Base-by-base conservation (phyloP, 2,888 invertebrate species). In the Beris chalybata region DNA sequence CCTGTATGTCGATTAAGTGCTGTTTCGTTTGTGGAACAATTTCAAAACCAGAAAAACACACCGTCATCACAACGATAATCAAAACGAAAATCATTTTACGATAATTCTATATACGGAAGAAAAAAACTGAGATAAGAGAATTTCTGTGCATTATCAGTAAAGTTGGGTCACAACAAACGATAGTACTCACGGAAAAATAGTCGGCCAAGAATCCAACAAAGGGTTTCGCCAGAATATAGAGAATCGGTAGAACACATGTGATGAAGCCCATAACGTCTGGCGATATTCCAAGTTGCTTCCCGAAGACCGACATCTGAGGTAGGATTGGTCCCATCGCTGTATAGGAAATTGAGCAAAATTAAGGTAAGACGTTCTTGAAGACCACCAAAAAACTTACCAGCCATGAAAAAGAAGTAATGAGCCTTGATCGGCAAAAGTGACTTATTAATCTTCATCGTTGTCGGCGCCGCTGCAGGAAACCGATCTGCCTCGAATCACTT, bases 331-430 rank as follows among this genome's bases (percentile, higher is more conserved):
- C 92, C 81, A 92, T 85, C 0, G 91, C 92, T 92, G 80, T 59
- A 81, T 82, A 72, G 31, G 53, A 56, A 65, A 45, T 29, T 32
- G 43, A 56, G 29, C 12, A n/a, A 44, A 13, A 1, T 30, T 4
- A 9, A 30, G 12, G 2, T 30, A 29, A 54, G 30, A 29, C 2
- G 13, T n/a, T 50, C 9, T 13, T 13, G 50, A 22, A 22, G 15
- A 50, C 2, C n/a, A n/a, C 4, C 13, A 3, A 50, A 50, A 50
- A 55, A 82, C 86, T 87, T 82, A 92, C 93, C 91, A 71, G 90
- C 92, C 85, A 93, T 91, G 74, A 93, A 92, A 77, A 92, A 90
- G 81, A 95, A 93, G 76, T 88, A 95, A 77, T 93, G 93, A 0
- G 88, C 88, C 84, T 95, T 95, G 58, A 95, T 85, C 11, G 93